Evolutionary conservation across 2,113 vertebrate species (phyloP).

Genomic region (Fregata magnificens): DNA sequence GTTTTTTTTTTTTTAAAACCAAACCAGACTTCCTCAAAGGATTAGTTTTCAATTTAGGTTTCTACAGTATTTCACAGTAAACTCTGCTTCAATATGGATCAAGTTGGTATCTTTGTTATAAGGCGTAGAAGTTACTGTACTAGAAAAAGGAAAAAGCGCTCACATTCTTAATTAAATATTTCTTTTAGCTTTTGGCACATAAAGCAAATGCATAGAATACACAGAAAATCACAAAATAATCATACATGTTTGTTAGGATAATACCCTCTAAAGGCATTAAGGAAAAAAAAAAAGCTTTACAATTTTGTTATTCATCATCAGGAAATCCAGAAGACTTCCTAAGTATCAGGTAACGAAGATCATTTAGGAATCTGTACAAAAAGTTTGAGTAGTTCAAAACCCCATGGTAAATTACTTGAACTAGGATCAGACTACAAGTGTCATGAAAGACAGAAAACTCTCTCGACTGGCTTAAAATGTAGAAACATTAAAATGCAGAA

Average conservation of each 20-base stretch:
- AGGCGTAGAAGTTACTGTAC: neutral
- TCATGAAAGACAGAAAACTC: neutral
- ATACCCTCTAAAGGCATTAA: neutral
- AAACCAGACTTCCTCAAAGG: neutral
- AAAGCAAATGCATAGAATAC: neutral
- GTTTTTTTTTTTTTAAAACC: neutral
- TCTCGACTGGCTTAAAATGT: accelerated
- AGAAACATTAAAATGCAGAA: neutral
- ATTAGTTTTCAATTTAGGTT: neutral
- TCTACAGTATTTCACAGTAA: neutral
- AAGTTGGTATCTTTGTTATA: neutral
- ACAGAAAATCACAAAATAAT: neutral
- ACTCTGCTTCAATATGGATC: neutral
- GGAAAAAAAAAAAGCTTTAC: neutral
- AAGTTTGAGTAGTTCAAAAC: neutral
- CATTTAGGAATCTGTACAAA: neutral
- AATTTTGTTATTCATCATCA: neutral
- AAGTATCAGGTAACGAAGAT: neutral
- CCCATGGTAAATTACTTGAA: neutral
- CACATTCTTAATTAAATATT: neutral
- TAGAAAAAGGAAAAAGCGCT: neutral
- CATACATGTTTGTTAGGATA: neutral
- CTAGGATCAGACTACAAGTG: neutral
- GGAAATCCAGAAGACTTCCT: neutral
- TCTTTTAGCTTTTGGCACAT: neutral